These are phyloP conservation scores for Drosophila buzzatii DNA, from an alignment of 2,888 invertebrate species.

Conservation along the genomic window DNA sequence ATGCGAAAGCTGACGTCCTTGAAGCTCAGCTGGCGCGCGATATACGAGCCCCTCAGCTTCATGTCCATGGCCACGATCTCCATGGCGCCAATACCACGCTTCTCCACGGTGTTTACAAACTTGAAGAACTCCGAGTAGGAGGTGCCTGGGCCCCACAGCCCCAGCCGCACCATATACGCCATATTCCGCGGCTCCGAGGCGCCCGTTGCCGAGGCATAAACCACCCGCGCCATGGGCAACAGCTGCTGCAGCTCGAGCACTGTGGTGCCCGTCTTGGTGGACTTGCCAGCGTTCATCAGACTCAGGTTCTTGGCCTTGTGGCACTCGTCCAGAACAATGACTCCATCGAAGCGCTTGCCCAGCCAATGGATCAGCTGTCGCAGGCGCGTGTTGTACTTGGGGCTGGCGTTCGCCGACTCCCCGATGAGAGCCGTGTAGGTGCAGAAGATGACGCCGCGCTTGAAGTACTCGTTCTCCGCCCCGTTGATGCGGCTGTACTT, in stretches of 20 bases:
- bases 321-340: slow-evolving; percentile 99
- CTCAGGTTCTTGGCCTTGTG: slow-evolving; percentile 99
- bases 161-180: slow-evolving; percentile 99
- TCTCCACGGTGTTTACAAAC: slow-evolving; percentile 98
- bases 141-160: slow-evolving; percentile 99
- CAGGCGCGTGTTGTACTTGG: slow-evolving; percentile 93
- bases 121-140: slow-evolving; percentile 97
- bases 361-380: slow-evolving; percentile 99
- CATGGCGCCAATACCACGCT: slow-evolving; percentile 99
- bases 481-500: slow-evolving; percentile 97
- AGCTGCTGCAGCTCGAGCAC: slow-evolving; percentile 97
- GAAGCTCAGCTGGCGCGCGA: slow-evolving; percentile 98
- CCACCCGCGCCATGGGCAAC: slow-evolving; percentile 95
- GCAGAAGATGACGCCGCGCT: slow-evolving; percentile 97
- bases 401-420: slow-evolving; percentile 91
- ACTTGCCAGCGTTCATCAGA: slow-evolving; percentile 97
- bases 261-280: slow-evolving; percentile 98
- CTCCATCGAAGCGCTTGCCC: slow-evolving; percentile 92
- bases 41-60: slow-evolving; percentile 99
- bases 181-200: slow-evolving; percentile 99
- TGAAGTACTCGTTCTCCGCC: slow-evolving; percentile 92
- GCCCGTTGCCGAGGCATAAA: slow-evolving; percentile 98
- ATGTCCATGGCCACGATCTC: slow-evolving; percentile 99
- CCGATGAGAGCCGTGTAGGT: slow-evolving; percentile 99
- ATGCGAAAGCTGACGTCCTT: slow-evolving; percentile 98